phyloP scores from a whole-genome alignment of 2,888 invertebrate species.

The Philereme vetulata region DNA sequence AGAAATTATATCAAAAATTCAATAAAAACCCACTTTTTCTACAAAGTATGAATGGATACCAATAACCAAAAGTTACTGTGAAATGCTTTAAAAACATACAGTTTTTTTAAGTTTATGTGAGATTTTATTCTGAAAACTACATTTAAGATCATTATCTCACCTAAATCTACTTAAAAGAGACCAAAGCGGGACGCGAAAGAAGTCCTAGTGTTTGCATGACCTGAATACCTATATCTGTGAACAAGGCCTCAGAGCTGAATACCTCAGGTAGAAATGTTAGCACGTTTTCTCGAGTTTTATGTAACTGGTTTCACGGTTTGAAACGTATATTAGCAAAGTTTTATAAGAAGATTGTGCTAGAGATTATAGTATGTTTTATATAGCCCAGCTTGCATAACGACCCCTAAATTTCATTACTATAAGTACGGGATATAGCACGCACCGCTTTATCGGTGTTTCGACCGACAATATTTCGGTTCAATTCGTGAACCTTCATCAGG shows the following conservation, averaged over 20 bases:
- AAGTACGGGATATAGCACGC: no score
- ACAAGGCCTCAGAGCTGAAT: constrained; percentile 32
- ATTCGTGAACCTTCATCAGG: no score
- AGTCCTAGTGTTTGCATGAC: constrained; percentile 51
- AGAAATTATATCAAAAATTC: no score
- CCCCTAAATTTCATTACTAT: no score
- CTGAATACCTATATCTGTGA: constrained; percentile 52
- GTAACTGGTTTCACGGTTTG: not conserved
- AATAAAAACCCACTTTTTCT: no score
- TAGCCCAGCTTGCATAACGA: no score
- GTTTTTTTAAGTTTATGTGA: no score
- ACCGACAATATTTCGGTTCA: no score
- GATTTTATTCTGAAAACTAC: not conserved
- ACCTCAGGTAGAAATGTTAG: constrained; percentile 7
- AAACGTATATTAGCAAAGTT: not conserved
- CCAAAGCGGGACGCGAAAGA: constrained; percentile 40
- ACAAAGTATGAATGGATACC: no score
- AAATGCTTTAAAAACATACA: no score
- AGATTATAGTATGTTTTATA: not conserved
- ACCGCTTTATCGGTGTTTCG: no score
- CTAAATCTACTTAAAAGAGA: constrained; percentile 14
- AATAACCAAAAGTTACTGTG: no score
- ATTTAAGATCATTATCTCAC: not conserved
- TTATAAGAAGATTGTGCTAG: not conserved
- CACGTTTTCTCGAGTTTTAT: not conserved